Evolutionary conservation across 2,113 vertebrate species (phyloP).

Genomic region (Mus musculus): GRCm39 chr14:58736501-58737000

Average conservation of each 20-base stretch:
- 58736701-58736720: slow-evolving; percentile 77
- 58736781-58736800: slow-evolving; percentile 77
- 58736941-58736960: slow-evolving; percentile 80
- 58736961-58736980: slow-evolving; percentile 83
- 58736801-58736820: slow-evolving; percentile 84
- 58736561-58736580: slow-evolving; percentile 67
- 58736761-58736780: slow-evolving; percentile 72
- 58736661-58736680: slow-evolving; percentile 80
- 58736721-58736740: slow-evolving; percentile 67
- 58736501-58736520: neutral
- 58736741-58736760: slow-evolving; percentile 72
- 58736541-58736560: slow-evolving; percentile 61
- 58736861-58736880: slow-evolving; percentile 85
- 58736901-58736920: slow-evolving; percentile 85
- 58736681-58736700: slow-evolving; percentile 78
- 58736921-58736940: slow-evolving; percentile 84
- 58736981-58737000: slow-evolving; percentile 65
- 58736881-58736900: slow-evolving; percentile 78
- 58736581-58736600: slow-evolving; percentile 81
- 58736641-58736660: slow-evolving; percentile 70
- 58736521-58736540: neutral
- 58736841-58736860: slow-evolving; percentile 82
- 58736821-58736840: slow-evolving; percentile 86
- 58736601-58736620: slow-evolving; percentile 74
- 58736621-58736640: slow-evolving; percentile 77